These are phyloP conservation scores for Notechis scutatus DNA, from an alignment of 2,113 vertebrate genomes.

Conservation along the genomic window DNA sequence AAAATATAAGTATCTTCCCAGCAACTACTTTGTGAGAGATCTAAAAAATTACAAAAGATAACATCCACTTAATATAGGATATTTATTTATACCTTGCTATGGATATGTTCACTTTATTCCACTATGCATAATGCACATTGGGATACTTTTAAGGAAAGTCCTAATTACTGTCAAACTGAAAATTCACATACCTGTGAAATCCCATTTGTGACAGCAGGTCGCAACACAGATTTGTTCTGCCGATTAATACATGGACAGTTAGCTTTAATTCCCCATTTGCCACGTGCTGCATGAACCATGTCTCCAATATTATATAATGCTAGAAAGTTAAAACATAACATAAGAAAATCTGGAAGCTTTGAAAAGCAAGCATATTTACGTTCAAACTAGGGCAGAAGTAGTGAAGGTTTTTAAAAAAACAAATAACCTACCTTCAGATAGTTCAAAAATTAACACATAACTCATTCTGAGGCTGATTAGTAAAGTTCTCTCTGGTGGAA, in stretches of 20 bases:
- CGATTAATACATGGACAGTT: slow-evolving; percentile 96
- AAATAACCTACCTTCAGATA: background rate
- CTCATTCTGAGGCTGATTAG: background rate
- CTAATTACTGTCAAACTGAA: background rate
- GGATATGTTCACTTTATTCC: background rate
- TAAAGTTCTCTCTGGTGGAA: background rate
- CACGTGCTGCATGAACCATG: slow-evolving; percentile 95
- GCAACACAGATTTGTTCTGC: slow-evolving; percentile 85
- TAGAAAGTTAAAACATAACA: slow-evolving; percentile 58
- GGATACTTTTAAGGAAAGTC: background rate
- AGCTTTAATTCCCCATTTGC: slow-evolving; percentile 99
- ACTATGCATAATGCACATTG: background rate
- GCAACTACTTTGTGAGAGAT: background rate
- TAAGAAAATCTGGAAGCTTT: background rate
- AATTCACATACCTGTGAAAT: slow-evolving; percentile 86
- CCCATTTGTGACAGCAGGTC: slow-evolving; percentile 90
- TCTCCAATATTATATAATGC: slow-evolving; percentile 98
- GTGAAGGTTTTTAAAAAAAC: background rate
- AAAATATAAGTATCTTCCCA: background rate
- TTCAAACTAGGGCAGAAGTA: background rate
- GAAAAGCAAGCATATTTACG: background rate
- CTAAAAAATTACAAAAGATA: background rate
- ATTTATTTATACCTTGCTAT: background rate
- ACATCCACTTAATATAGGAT: background rate
- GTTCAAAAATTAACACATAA: rapidly evolving